Evolutionary conservation across 2,888 invertebrate species (phyloP).

Genomic region (Trachelus iudaicus): DNA sequence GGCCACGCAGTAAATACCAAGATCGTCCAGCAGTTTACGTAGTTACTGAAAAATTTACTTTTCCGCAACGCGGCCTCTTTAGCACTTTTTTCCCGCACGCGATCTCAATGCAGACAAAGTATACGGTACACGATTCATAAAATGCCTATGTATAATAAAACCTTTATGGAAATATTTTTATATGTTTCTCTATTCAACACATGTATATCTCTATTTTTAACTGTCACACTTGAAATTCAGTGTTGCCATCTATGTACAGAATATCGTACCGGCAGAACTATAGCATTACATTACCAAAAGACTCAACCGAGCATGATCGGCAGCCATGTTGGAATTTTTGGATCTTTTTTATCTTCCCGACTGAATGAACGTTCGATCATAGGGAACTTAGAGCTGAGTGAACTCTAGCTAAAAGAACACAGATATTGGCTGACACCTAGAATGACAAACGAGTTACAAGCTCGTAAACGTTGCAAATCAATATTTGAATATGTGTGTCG

Average conservation of each 20-base stretch:
- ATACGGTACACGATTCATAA: not conserved
- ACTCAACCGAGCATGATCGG: not conserved
- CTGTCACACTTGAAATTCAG: not conserved
- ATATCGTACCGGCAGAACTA: not conserved
- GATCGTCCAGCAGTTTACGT: not conserved
- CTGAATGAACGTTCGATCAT: not conserved
- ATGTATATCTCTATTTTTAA: not conserved
- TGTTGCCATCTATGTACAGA: not conserved
- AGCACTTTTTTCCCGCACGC: not conserved
- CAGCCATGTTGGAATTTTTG: not conserved
- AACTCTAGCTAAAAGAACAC: not conserved
- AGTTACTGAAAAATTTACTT: not conserved
- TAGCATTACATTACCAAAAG: not conserved
- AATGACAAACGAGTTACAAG: conserved; percentile 8
- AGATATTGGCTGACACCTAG: not conserved
- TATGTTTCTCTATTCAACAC: not conserved
- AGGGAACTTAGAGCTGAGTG: not conserved
- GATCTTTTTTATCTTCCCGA: not conserved
- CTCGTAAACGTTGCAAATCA: conserved; percentile 31
- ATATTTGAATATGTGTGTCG: conserved; percentile 36
- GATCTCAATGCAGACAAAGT: not conserved
- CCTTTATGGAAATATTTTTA: not conserved
- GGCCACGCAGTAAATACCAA: not conserved
- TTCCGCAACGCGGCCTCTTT: not conserved
- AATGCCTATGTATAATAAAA: not conserved